Evolutionary conservation across 2,888 invertebrate species (phyloP).

Genomic region (Acrocera orbiculus): DNA sequence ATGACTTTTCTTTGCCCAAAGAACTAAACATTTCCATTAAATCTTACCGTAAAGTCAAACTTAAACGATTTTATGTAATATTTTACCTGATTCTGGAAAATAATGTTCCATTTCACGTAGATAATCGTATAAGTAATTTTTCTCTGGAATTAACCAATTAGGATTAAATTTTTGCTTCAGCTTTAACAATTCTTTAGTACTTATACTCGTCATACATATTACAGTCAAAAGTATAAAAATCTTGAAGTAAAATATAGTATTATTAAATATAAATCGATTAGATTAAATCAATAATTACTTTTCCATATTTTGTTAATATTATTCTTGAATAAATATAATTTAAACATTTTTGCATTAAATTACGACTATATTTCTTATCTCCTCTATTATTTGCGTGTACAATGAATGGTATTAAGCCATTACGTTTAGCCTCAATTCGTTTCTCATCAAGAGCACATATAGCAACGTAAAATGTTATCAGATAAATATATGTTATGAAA

Average conservation of each 20-base stretch:
- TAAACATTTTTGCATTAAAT: constrained; percentile 40
- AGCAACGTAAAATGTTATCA: constrained; percentile 66
- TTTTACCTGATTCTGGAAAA: constrained; percentile 46
- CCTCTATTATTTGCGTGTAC: constrained; percentile 37
- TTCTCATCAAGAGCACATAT: constrained; percentile 54
- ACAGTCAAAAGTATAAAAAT: constrained; percentile 41
- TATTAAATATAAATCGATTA: constrained; percentile 3
- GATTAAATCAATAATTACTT: constrained; percentile 27
- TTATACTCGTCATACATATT: constrained; percentile 39
- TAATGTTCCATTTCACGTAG: constrained; percentile 36
- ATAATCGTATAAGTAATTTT: constrained; percentile 47
- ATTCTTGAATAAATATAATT: constrained; percentile 42
- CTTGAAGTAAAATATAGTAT: constrained; percentile 20
- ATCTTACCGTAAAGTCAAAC: too few species aligned
- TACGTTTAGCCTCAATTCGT: constrained; percentile 43
- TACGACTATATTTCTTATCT: constrained; percentile 36
- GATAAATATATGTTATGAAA: constrained; percentile 53
- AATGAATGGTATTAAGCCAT: constrained; percentile 49
- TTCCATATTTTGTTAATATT: constrained; percentile 47
- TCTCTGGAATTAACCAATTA: constrained; percentile 58
- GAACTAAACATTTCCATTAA: too few species aligned
- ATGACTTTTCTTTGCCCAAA: too few species aligned
- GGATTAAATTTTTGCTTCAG: constrained; percentile 65
- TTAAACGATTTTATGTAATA: too few species aligned
- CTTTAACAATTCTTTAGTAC: constrained; percentile 41